A percentile compares a stretch with the other conserved stretches of the same genome.
Conservation (phyloP, 2,797 vertebrate species). For the Sphenopsis melanotis region DNA sequence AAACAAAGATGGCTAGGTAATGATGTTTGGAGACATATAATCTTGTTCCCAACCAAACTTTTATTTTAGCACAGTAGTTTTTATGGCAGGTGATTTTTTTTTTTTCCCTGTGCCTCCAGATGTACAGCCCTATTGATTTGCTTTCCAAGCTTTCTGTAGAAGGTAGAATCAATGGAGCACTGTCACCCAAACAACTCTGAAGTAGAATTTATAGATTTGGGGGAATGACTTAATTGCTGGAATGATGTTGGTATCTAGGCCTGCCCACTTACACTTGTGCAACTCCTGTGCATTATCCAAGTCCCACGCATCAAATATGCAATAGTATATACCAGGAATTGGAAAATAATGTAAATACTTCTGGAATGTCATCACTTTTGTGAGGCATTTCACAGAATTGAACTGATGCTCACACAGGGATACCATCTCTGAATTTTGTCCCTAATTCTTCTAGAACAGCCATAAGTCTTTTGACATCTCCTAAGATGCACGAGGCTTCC, state of each 20-base stretch:
- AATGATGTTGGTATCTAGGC: not conserved
- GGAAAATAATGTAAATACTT: not conserved
- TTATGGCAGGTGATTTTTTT: not conserved
- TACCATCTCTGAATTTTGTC: not conserved
- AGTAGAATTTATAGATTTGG: slow-evolving; percentile 27
- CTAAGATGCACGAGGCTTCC: not conserved
- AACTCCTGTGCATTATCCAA: not conserved
- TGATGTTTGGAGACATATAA: not conserved
- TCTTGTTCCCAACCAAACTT: not conserved
- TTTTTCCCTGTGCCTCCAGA: not conserved
- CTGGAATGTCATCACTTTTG: not conserved
- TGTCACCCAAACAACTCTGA: slow-evolving; percentile 18
- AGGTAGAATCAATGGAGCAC: slow-evolving; percentile 16
- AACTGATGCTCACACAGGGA: not conserved
- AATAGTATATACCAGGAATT: not conserved
- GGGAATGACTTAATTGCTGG: slow-evolving; percentile 30
- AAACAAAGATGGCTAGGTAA: not conserved
- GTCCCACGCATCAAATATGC: not conserved
- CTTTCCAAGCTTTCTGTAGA: slow-evolving; percentile 33
- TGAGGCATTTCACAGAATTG: not conserved
- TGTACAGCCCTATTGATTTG: slow-evolving; percentile 25
- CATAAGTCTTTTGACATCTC: not conserved
- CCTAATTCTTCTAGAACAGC: not conserved
- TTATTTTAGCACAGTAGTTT: not conserved
- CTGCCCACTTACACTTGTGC: not conserved